Base-by-base conservation (phyloP, 2,113 vertebrate genomes). In the Prietella phreatophila region DNA sequence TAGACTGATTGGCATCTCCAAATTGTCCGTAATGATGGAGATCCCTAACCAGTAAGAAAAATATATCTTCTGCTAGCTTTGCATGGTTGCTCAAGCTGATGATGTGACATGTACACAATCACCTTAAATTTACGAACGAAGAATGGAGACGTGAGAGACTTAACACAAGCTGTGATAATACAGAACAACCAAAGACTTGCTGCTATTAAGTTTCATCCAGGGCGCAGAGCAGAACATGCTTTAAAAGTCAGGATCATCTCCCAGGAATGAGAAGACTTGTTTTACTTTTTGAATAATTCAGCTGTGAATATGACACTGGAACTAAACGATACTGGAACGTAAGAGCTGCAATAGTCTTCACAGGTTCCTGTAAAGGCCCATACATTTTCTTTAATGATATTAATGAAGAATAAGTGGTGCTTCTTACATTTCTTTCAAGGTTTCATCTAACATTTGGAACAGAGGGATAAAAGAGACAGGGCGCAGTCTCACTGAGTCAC, bases 401-500 rank as follows among this genome's bases (percentile, higher is more conserved):
- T 47, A 50, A 50, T 63, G 3, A 83, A n/a, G 58, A 27, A 39
- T 42, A 27, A 63, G 53, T 60, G 80, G 20, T 15, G 11, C 56
- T 36, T 82, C 56, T 82, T 83, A 39, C 65, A 42, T 47, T 65
- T 47, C 81, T 63, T 63, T 65, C 81, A 83, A 63, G 58, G 60
- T 65, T 39, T 63, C 36, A 2, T 30, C 22, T 83, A 63, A 39
- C 58, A 27, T 83, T 83, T n/a, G 20, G 33, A 63, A 83, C 7
- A 0, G 13, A 27, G 5, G 36, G 50, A 80, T 55, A 10, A 83
- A 42, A 42, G 10, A 63, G 22, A 61, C 33, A 60, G 30, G 19
- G 33, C 30, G 56, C 8, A 25, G 2, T 60, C 80, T 82, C 30
- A 27, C 30, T 61, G 80, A 82, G 33, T 47, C 81, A 83, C 20